These are phyloP conservation scores for Astreopora myriophthalma DNA, from an alignment of 64 coral and sea anemone species.

Conservation along the genomic window DNA sequence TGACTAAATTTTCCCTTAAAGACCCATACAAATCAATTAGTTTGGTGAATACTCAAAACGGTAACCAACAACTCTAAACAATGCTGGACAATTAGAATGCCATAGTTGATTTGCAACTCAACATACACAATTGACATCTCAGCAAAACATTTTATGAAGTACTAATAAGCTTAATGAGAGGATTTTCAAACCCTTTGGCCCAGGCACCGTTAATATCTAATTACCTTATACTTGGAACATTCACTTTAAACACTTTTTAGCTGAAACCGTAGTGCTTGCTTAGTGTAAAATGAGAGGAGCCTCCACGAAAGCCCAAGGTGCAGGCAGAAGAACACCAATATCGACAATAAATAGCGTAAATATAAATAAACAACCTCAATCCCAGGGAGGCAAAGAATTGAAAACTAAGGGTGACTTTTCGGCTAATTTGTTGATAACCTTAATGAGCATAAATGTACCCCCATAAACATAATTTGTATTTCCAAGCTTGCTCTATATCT, in stretches of 20 bases:
- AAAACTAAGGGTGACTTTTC: slow-evolving; percentile 20
- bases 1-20: not conserved
- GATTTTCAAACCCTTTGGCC: not conserved
- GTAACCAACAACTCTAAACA: not conserved
- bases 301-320: not conserved
- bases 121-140: not conserved
- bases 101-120: slow-evolving; percentile 2
- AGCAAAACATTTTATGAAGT: not conserved
- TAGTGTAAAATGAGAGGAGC: not conserved
- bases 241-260: not conserved
- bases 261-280: not conserved
- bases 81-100: not conserved
- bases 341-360: slow-evolving; percentile 25
- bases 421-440: slow-evolving; percentile 53
- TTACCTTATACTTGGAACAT: not conserved
- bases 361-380: slow-evolving; percentile 43
- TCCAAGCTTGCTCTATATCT: slow-evolving; percentile 9
- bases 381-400: slow-evolving; percentile 45
- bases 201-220: not conserved
- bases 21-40: not conserved
- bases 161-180: not conserved
- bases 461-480: not conserved
- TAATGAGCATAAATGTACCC: not conserved
- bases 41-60: not conserved
- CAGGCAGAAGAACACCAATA: not conserved